Conservation (phyloP, 2,888 invertebrate genomes). For the Cremastobaeus sp. region DNA sequence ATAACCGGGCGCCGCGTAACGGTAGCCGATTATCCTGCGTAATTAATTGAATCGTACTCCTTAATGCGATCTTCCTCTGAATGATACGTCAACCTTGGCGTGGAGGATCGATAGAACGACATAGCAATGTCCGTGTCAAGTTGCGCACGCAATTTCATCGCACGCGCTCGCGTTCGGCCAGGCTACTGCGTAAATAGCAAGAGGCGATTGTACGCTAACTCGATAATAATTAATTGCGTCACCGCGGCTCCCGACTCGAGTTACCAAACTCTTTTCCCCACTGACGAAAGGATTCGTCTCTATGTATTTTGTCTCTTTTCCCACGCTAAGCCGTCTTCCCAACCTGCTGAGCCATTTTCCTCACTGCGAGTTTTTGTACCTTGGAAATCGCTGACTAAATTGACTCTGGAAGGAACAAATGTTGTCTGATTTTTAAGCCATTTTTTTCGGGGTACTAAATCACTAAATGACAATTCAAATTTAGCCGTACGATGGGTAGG, state of each 20-base stretch:
- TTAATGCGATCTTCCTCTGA: conserved; percentile 14
- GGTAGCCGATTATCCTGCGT: too few species aligned
- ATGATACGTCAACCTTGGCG: conserved; percentile 24
- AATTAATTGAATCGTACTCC: conserved; percentile 22
- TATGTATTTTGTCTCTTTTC: too few species aligned
- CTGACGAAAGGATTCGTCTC: too few species aligned
- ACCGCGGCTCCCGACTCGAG: not conserved
- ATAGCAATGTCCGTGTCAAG: conserved; percentile 53
- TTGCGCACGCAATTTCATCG: conserved; percentile 60
- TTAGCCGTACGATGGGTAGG: not conserved
- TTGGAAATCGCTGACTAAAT: too few species aligned
- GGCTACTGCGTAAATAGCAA: conserved; percentile 1
- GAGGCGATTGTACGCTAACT: conserved; percentile 32
- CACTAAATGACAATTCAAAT: not conserved
- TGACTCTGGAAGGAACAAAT: too few species aligned
- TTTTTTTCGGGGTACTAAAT: not conserved
- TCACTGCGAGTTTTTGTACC: too few species aligned
- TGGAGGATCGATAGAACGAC: conserved; percentile 67
- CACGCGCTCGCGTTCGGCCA: conserved; percentile 23
- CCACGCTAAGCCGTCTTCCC: too few species aligned
- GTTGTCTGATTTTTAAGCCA: too few species aligned
- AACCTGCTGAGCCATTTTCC: too few species aligned
- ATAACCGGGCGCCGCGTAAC: too few species aligned
- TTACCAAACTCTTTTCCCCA: too few species aligned
- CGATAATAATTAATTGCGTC: conserved; percentile 41